phyloP scores from a whole-genome alignment of 2,797 vertebrate species.

The Sus cebifrons region DNA sequence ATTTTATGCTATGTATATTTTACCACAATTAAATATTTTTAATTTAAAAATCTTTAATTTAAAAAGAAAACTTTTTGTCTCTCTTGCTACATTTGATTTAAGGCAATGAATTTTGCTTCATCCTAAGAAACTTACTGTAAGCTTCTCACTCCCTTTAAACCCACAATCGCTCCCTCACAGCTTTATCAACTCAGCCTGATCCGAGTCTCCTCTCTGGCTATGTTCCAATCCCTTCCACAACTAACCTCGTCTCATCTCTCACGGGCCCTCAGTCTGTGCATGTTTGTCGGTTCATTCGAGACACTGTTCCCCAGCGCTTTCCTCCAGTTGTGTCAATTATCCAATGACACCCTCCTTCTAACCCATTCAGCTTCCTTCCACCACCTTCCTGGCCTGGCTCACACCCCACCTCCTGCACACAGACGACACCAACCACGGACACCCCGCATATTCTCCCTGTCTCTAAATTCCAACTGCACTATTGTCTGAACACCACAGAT shows the following conservation, averaged over 20 bases:
- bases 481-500: not conserved
- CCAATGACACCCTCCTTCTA: not conserved
- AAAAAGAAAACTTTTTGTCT: not conserved
- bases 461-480: not conserved
- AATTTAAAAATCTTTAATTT: not conserved
- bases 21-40: not conserved
- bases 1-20: not conserved
- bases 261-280: not conserved
- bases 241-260: not conserved
- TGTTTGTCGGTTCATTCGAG: not conserved
- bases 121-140: not conserved
- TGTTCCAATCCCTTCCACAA: not conserved
- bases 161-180: not conserved
- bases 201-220: not conserved
- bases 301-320: not conserved
- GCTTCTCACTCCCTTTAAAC: not conserved
- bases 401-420: not conserved
- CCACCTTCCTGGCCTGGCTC: not conserved
- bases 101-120: not conserved
- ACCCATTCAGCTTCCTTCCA: not conserved
- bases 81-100: not conserved
- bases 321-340: not conserved
- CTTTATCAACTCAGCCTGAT: not conserved
- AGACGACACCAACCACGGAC: not conserved
- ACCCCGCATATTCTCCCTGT: not conserved